phyloP scores from a whole-genome alignment of 1,140 invertebrate genomes.

The Scaptomyza montana region DNA sequence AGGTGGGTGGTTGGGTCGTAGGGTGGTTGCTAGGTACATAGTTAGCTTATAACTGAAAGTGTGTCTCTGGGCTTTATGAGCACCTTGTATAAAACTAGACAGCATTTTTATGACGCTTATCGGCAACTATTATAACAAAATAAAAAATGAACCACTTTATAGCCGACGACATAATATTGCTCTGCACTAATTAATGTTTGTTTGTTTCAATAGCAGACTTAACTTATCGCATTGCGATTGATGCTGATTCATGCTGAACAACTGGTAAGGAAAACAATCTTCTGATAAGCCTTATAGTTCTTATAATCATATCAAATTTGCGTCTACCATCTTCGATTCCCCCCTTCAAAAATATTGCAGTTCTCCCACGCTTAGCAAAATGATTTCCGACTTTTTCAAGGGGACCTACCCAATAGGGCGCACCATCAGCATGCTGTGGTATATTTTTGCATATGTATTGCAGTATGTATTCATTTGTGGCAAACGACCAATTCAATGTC shows the following conservation, averaged over 20 bases:
- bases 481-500: conserved; percentile 52
- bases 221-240: background rate
- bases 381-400: no score
- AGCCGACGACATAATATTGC: conserved; percentile 29
- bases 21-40: background rate
- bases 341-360: no score
- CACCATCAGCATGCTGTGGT: conserved; percentile 15
- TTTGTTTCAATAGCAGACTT: background rate
- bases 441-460: background rate
- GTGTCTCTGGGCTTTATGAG: conserved; percentile 22
- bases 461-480: conserved; percentile 16
- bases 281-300: conserved; percentile 9
- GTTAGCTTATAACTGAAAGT: background rate
- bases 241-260: background rate
- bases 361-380: conserved; percentile 10
- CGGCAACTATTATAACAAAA: conserved; percentile 45
- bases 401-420: background rate
- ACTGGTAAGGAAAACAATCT: conserved; percentile 18
- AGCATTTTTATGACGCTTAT: conserved; percentile 56
- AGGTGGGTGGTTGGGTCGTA: conserved; percentile 9
- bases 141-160: conserved; percentile 47
- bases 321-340: no score
- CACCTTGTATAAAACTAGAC: conserved; percentile 71
- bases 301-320: background rate
- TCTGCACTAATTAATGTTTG: conserved; percentile 4